phyloP scores from a whole-genome alignment of 2,113 vertebrate species.

The Cyprinodon tularosa region DNA sequence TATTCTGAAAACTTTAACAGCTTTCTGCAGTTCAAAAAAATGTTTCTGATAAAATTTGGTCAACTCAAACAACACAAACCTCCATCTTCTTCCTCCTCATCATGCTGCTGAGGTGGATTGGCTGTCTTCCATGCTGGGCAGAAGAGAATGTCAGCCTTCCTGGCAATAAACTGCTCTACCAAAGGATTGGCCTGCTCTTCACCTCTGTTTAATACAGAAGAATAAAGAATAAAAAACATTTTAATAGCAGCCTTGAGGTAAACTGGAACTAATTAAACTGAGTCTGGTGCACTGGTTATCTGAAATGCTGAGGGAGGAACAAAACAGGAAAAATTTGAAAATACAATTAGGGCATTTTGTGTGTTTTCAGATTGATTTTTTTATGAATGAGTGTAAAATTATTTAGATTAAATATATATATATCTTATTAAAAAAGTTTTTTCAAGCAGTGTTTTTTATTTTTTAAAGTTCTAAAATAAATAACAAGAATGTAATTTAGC shows the following conservation, averaged over 20 bases:
- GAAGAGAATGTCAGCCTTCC: slow-evolving; percentile 95
- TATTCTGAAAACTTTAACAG: background rate
- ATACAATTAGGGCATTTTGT: no score
- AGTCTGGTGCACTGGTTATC: background rate
- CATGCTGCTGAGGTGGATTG: slow-evolving; percentile 55
- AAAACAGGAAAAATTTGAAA: background rate
- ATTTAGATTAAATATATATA: no score
- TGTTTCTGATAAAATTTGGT: background rate
- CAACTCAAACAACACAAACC: slow-evolving; percentile 69
- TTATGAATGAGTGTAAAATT: no score
- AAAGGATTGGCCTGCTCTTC: slow-evolving; percentile 76
- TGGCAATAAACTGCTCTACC: slow-evolving; percentile 93
- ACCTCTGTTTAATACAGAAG: slow-evolving; percentile 72
- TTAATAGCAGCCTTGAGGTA: background rate
- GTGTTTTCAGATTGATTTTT: background rate
- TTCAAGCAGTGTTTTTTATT: background rate
- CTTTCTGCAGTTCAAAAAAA: background rate
- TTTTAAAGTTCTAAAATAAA: background rate
- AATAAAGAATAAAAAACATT: background rate
- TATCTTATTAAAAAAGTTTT: background rate
- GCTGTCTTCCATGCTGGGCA: slow-evolving; percentile 87
- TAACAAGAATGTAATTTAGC: background rate
- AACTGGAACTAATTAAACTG: background rate
- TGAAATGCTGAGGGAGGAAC: background rate
- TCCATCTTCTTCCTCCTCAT: slow-evolving; percentile 83